Evolutionary conservation across 2,113 vertebrate species (phyloP), one percentile per base, ranked within the genome.

Genomic region (Gulo gulo): DNA sequence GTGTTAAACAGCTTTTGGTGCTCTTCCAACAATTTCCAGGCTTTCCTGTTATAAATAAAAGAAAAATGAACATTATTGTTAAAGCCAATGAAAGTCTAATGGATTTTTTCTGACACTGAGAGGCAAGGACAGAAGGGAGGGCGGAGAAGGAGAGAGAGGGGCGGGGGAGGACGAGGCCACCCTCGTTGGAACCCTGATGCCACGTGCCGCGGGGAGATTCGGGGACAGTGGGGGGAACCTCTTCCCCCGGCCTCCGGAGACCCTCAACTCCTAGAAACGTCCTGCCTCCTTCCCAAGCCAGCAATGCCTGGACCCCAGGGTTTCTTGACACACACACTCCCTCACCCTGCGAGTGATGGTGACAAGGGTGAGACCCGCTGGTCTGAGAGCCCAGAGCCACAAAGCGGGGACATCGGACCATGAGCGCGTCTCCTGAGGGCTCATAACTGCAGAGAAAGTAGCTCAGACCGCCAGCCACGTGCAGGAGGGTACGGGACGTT

Each of bases 31-130:
- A 67, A 67, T 67, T 34, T 34, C 29, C 63, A 67, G 63, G 63
- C 31, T 67, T 65, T 39, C 63, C 4, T 94, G 85, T 95, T 39
- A 93, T 79, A 94, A 90, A 88, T 14, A 94, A 88, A 94, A 90
- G 59, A 83, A 94, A 92, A 82, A 61, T 29, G 12, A 87, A 73
- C 14, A 24, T 50, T 88, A 67, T 45, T 69, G 73, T 81, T 85
- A 57, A 92, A 85, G 86, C 36, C 92, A 71, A 76, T 76, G 23
- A 74, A 95, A 93, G 55, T 59, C 7, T 50, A 69, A 88, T 73
- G n/a, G 45, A 16, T 67, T 7, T 42, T 97, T 67, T 67, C 31
- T 67, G 31, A 34, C 31, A 34, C 76, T 78, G 15, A 23, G 80
- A 91, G 29, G 59, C 59, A 80, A 36, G 14, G 36, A 88, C 4